Evolutionary conservation across 2,888 invertebrate genomes (phyloP), one percentile per base, ranked within the genome.

Genomic region (Ernsta delagoae): DNA sequence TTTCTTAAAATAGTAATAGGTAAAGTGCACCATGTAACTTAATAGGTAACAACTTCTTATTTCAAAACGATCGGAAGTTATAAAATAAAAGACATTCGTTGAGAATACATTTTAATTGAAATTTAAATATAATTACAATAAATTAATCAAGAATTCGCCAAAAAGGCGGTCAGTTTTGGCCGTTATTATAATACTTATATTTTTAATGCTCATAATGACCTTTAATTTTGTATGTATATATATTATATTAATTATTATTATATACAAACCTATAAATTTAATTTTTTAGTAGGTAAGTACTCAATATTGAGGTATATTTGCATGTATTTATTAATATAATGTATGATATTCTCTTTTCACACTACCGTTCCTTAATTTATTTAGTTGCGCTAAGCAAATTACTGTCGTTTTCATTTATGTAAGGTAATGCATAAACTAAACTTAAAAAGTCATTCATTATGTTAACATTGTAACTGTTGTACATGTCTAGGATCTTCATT

Each of bases 361-460:
- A 61, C 36, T 75, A 74, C 70, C 67, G 71, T 73, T 72, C 70
- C 71, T 74, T 74, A 70, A 73, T 75, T 76, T 78, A 74, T 73
- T 73, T 72, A 73, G 72, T 71, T 70, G 68, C 71, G 71, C 62
- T 61, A 69, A 75, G 71, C 67, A 73, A 74, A 74, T 74, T 73
- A 54, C 66, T 66, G 71, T 72, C 70, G 64, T 63, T 63, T 62
- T 64, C 54, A 60, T 62, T 70, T 70, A 72, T 64, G 59, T 61
- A 62, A 68, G 68, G 24, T 16, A 62, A 64, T 34, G 12, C 56
- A 39, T 62, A 54, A 43, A 60, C 4, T 24, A 48, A 61, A 56
- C 36, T 36, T 36, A n/a, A 11, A 48, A 66, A 36, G 24, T 45
- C 24, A 53, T 41, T 53, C n/a, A 56, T 48, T 45, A 16, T 34